Conservation (phyloP, 2,888 invertebrate genomes). For the Mythimna albipuncta region DNA sequence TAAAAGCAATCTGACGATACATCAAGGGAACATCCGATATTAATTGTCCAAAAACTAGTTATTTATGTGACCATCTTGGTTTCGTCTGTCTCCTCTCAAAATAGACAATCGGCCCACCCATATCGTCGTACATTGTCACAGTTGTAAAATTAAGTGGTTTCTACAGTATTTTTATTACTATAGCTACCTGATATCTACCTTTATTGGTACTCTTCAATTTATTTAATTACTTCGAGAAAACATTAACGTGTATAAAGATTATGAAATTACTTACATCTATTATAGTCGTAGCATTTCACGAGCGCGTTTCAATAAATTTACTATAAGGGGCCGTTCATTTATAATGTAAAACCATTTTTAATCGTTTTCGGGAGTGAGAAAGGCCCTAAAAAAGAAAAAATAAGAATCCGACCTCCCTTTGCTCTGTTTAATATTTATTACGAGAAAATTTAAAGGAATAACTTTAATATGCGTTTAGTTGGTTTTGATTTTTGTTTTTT, state of each 20-base stretch:
- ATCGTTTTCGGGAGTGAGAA: too few species aligned
- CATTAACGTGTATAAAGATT: constrained; percentile 63
- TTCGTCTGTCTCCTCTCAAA: constrained; percentile 80
- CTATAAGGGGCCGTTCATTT: background rate
- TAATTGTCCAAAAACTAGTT: constrained; percentile 88
- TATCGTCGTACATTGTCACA: constrained; percentile 77
- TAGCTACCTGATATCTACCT: constrained; percentile 77
- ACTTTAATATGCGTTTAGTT: too few species aligned
- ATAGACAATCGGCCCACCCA: constrained; percentile 87
- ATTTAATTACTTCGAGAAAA: constrained; percentile 70
- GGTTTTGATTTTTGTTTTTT: too few species aligned
- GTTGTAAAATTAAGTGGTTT: constrained; percentile 81
- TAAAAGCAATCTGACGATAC: constrained; percentile 77
- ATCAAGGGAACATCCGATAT: constrained; percentile 83
- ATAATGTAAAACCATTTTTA: too few species aligned
- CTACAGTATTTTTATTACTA: constrained; percentile 76
- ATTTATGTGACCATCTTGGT: constrained; percentile 84
- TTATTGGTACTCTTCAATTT: constrained; percentile 65
- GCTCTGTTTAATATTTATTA: too few species aligned
- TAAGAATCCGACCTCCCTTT: too few species aligned
- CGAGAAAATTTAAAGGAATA: too few species aligned
- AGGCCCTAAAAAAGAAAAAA: too few species aligned
- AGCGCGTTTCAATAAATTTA: background rate
- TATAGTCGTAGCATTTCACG: constrained; percentile 6
- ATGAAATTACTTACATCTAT: constrained; percentile 43